Evolutionary conservation across 2,113 vertebrate genomes (phyloP).

Genomic region (Rhipidura dahli): DNA sequence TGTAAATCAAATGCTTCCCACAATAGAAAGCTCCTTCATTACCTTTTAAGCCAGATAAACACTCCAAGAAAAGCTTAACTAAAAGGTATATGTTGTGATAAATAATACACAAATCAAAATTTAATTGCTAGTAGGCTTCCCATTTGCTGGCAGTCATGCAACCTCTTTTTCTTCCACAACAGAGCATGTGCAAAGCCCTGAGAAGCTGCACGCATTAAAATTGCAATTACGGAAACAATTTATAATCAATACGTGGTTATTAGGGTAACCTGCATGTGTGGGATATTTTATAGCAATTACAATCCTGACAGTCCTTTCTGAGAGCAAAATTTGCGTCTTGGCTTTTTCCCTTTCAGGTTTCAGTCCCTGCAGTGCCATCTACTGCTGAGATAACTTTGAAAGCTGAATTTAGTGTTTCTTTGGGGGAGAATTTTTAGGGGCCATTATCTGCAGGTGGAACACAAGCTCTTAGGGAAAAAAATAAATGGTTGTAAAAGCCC

Average conservation of each 20-base stretch:
- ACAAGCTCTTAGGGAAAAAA: not conserved
- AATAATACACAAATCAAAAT: not conserved
- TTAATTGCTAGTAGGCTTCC: not conserved
- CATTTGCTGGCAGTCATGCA: not conserved
- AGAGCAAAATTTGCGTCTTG: not conserved
- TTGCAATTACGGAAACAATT: conserved; percentile 11
- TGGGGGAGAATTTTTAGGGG: not conserved
- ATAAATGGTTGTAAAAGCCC: not conserved
- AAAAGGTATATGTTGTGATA: not conserved
- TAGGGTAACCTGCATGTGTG: not conserved
- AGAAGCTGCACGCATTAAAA: not conserved
- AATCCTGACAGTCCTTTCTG: not conserved
- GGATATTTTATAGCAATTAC: conserved; percentile 4
- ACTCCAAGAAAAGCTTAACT: not conserved
- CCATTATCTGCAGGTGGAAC: not conserved
- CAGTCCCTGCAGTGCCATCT: conserved; percentile 60
- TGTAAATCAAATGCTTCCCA: not conserved
- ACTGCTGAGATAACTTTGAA: conserved; percentile 24
- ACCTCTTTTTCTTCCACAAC: not conserved
- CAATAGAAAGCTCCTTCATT: not conserved
- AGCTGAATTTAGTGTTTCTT: not conserved
- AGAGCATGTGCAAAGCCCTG: not conserved
- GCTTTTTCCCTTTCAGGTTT: conserved; percentile 5
- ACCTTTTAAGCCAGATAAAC: not conserved
- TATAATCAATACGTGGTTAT: not conserved